phyloP scores from a whole-genome alignment of 2,113 vertebrate species.

The Odontesthes bonariensis region DNA sequence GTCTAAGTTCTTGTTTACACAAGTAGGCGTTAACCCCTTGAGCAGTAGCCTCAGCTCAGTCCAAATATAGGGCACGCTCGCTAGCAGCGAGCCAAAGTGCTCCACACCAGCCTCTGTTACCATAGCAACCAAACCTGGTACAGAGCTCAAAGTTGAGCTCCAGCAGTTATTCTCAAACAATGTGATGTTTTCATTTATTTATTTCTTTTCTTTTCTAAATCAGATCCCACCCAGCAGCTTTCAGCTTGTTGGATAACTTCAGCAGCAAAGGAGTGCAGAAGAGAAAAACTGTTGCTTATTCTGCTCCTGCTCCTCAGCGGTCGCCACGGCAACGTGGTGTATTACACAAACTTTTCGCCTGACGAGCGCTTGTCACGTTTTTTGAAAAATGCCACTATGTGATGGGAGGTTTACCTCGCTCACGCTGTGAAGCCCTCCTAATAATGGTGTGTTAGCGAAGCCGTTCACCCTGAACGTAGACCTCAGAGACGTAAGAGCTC shows the following conservation, averaged over 20 bases:
- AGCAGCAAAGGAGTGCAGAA: constrained; percentile 16
- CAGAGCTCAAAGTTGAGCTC: constrained; percentile 68
- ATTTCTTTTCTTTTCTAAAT: constrained; percentile 8
- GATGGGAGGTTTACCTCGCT: too few species aligned
- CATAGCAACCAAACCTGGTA: constrained; percentile 64
- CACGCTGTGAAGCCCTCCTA: too few species aligned
- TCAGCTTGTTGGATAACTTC: constrained; percentile 40
- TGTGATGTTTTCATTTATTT: background rate
- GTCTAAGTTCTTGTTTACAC: constrained; percentile 59
- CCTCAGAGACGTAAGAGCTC: too few species aligned
- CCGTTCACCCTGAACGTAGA: too few species aligned
- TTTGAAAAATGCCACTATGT: too few species aligned
- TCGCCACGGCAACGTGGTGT: constrained; percentile 41
- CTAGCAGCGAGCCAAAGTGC: constrained; percentile 63
- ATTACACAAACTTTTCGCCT: constrained; percentile 17
- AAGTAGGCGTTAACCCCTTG: constrained; percentile 70
- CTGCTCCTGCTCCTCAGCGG: constrained; percentile 13
- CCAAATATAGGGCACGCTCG: constrained; percentile 74
- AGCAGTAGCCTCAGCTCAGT: constrained; percentile 70
- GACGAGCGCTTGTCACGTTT: background rate
- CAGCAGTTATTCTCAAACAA: constrained; percentile 40
- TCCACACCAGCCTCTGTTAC: constrained; percentile 74
- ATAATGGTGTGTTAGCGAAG: too few species aligned
- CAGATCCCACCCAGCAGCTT: constrained; percentile 26
- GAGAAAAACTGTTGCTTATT: constrained; percentile 23